Evolutionary conservation across 2,113 vertebrate genomes (phyloP).

Genomic region (Tupaia tana): DNA sequence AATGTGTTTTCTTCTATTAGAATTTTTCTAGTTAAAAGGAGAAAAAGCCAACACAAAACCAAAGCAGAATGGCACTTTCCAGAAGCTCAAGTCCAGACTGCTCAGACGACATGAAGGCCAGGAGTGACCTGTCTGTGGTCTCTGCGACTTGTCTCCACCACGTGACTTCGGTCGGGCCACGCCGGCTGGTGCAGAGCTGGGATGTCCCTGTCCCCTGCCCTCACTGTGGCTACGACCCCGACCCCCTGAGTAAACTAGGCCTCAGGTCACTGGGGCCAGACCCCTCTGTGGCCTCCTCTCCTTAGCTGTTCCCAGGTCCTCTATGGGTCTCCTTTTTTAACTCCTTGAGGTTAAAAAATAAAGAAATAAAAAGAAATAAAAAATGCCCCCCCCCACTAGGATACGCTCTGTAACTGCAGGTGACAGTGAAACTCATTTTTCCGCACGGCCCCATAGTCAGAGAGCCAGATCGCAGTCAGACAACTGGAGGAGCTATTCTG

Average conservation of each 20-base stretch:
- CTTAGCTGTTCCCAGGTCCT: background rate
- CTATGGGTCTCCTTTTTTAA: background rate
- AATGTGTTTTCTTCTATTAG: background rate
- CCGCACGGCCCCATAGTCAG: rapidly evolving
- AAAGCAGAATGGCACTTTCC: background rate
- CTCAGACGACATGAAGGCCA: background rate
- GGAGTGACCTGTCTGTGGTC: too few species aligned
- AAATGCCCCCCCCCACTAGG: background rate
- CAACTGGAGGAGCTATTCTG: background rate
- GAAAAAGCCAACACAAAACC: background rate
- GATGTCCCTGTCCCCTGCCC: background rate
- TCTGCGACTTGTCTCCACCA: background rate
- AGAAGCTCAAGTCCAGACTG: background rate
- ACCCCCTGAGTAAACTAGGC: too few species aligned
- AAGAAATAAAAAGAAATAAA: background rate
- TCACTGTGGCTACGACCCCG: too few species aligned
- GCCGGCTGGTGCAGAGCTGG: background rate
- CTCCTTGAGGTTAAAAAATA: background rate
- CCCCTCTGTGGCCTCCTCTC: background rate
- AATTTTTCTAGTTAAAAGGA: background rate
- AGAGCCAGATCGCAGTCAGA: background rate
- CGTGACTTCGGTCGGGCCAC: too few species aligned
- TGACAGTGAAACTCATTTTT: background rate
- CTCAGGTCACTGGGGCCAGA: too few species aligned
- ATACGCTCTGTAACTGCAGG: background rate